A percentile compares a stretch with the other conserved stretches of the same genome.
Conservation (phyloP, 2,797 vertebrate genomes). For the Platyrinchus mystaceus region DNA sequence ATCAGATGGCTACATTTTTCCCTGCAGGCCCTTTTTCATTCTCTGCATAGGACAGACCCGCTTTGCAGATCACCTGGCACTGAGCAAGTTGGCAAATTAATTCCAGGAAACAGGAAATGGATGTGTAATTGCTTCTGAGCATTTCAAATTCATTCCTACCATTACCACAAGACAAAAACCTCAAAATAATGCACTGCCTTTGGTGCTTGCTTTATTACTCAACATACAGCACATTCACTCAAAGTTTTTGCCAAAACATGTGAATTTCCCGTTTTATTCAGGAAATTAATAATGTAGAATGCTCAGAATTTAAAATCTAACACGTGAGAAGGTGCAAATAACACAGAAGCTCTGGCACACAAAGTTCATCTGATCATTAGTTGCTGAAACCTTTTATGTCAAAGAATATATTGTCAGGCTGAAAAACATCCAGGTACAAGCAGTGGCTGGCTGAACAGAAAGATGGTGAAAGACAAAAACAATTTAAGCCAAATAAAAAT, state of each 20-base stretch:
- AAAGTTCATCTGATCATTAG: not conserved
- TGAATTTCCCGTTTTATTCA: not conserved
- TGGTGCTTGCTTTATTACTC: not conserved
- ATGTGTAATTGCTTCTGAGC: too few species aligned
- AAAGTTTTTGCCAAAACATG: not conserved
- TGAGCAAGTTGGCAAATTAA: not conserved
- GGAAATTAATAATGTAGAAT: not conserved
- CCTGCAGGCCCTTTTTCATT: not conserved
- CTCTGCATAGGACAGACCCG: not conserved
- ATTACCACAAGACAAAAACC: not conserved
- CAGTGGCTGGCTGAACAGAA: not conserved
- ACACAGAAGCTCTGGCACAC: not conserved
- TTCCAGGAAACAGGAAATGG: not conserved
- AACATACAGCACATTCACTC: not conserved
- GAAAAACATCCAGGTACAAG: not conserved
- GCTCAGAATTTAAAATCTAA: not conserved
- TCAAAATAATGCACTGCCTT: not conserved
- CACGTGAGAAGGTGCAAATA: not conserved
- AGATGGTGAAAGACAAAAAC: not conserved
- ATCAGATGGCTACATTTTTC: not conserved
- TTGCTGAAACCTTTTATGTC: not conserved
- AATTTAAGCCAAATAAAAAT: not conserved
- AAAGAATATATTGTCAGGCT: not conserved
- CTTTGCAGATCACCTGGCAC: not conserved
- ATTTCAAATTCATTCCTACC: not conserved